Evolutionary conservation across 2,797 vertebrate genomes (phyloP).

Genomic region (Podargus strigoides): DNA sequence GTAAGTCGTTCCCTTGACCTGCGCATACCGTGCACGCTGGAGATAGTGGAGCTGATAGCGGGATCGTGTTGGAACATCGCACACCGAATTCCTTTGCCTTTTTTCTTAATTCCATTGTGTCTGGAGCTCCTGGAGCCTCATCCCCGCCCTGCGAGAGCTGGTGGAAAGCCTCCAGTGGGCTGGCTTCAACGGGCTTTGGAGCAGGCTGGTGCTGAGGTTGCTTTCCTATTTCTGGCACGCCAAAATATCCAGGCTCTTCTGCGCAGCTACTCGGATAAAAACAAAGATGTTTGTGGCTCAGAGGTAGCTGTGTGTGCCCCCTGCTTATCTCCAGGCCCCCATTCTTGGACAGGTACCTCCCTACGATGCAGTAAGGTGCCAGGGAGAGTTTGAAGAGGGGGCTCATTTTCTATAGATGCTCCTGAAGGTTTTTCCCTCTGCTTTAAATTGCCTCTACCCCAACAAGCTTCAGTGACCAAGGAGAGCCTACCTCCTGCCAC

Average conservation of each 20-base stretch:
- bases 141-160: conserved; percentile 6
- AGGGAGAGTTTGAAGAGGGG: not conserved
- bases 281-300: not conserved
- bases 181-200: not conserved
- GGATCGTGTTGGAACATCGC: conserved; percentile 70
- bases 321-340: not conserved
- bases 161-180: conserved; percentile 29
- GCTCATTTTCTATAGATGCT: not conserved
- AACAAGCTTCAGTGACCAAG: not conserved
- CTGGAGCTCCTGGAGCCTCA: conserved; percentile 38
- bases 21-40: conserved; percentile 66
- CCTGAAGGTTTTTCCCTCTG: not conserved
- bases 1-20: conserved; percentile 63
- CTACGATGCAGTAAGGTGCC: not conserved
- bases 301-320: not conserved
- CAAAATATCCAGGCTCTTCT: not conserved
- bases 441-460: not conserved
- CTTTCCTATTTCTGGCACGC: not conserved
- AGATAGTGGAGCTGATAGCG: conserved; percentile 69
- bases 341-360: not conserved
- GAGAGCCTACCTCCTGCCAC: not conserved
- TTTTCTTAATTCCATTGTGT: conserved; percentile 65
- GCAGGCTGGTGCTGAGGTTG: not conserved
- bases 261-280: not conserved
- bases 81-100: conserved; percentile 42